Evolutionary conservation across 1,140 invertebrate genomes (phyloP), one percentile per base, ranked within the genome.

Genomic region (Cherax quadricarinatus): DNA sequence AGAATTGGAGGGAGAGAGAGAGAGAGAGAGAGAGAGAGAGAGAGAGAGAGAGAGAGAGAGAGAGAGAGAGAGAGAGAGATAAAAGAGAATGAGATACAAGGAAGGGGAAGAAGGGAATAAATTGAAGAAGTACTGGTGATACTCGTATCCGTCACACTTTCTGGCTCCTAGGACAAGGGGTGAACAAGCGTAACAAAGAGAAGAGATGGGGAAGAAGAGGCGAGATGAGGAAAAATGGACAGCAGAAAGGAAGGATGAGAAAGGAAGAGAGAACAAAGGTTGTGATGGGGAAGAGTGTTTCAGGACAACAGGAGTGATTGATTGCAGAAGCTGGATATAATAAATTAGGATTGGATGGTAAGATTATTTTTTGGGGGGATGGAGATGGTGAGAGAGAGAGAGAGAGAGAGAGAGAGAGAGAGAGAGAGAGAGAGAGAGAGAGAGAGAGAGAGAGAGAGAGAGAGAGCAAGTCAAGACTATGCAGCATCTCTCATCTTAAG

Each of bases 401-500:
- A 79, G 78, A 49, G 48, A 49, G 48, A 49, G 14, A 49, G 78
- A 49, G n/a, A 79, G 78, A n/a, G 41, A 30, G 18, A 53, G 41
- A 51, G 79, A 81, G 79, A 81, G 51, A 53, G 79, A 53, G 79
- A 53, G 79, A 81, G 79, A 53, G 51, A 53, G 51, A 53, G 51
- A 81, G 79, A 53, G 79, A 81, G 79, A 81, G 79, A 81, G 79
- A 81, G 79, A 81, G 79, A 81, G 79, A 81, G 79, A 81, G 79
- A 79, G 78, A 79, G 78, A 79, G 78, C 24, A 24, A 30, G 78
- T 51, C 21, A 81, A 49, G 48, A 49, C 48, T 7, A 51, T 0
- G 7, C 18, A 66, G 62, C 70, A 6, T 30, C 70, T 75, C 70
- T 10, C 7, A 70, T 73, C n/a, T 24, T 21, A 9, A 75, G 70